Conservation (phyloP, 2,888 invertebrate species). For the Lissonota sp. region DNA sequence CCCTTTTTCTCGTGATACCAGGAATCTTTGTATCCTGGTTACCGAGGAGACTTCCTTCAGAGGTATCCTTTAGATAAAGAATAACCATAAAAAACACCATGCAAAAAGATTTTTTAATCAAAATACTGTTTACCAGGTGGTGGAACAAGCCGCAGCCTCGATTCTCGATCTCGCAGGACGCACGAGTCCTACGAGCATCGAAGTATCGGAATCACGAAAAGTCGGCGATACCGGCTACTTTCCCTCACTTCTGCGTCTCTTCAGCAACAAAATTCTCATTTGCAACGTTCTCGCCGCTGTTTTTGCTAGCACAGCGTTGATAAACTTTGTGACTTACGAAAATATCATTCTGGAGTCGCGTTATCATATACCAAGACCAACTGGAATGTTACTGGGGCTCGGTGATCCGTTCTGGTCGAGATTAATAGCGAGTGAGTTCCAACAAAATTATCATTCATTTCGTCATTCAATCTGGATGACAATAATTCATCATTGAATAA, state of each 20-base stretch:
- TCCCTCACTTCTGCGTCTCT: conserved; percentile 84
- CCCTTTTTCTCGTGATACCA: conserved; percentile 83
- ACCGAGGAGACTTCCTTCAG: conserved; percentile 85
- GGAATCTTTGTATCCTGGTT: conserved; percentile 85
- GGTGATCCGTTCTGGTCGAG: conserved; percentile 85
- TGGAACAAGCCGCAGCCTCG: conserved; percentile 86
- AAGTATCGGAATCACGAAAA: conserved; percentile 59
- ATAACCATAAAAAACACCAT: background rate
- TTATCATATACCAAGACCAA: conserved; percentile 85
- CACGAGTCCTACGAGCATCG: conserved; percentile 52
- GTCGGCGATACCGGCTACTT: conserved; percentile 82
- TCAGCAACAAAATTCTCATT: conserved; percentile 86
- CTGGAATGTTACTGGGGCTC: conserved; percentile 83
- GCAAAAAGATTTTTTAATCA: background rate
- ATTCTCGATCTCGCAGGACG: conserved; percentile 83
- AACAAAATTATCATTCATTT: background rate
- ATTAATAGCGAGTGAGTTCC: conserved; percentile 82
- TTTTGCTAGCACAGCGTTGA: conserved; percentile 85
- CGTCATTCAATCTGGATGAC: background rate
- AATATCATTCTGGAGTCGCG: conserved; percentile 86
- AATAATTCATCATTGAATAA: background rate
- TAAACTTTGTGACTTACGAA: conserved; percentile 86
- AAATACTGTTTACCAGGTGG: conserved; percentile 78
- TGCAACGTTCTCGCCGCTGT: conserved; percentile 85
- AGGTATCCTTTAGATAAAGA: conserved; percentile 69